Evolutionary conservation across 2,113 vertebrate genomes (phyloP).

Genomic region (Campylomormyrus tamandua): DNA sequence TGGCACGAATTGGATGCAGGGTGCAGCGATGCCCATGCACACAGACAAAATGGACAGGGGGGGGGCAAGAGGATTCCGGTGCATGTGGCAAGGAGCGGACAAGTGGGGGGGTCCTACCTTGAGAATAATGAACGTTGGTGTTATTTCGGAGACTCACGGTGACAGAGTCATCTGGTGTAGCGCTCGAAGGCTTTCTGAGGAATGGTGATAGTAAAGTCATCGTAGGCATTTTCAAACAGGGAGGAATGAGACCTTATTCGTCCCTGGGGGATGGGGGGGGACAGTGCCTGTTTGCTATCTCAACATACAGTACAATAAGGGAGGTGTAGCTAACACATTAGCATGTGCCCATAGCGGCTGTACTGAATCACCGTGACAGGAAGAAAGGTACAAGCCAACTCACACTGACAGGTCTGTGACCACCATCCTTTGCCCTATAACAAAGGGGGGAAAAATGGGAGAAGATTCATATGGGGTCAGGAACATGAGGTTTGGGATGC

Average conservation of each 20-base stretch:
- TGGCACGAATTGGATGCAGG: neutral
- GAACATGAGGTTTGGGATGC: slow-evolving; percentile 40
- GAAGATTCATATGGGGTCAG: slow-evolving; percentile 46
- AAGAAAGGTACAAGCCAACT: slow-evolving; percentile 55
- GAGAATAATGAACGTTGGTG: slow-evolving; percentile 45
- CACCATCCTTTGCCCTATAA: slow-evolving; percentile 58
- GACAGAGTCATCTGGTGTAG: slow-evolving; percentile 61
- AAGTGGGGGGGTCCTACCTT: slow-evolving; percentile 48
- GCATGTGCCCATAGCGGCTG: neutral
- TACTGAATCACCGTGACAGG: slow-evolving; percentile 31
- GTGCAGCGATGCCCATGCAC: neutral
- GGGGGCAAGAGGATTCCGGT: neutral
- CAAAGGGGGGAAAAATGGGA: slow-evolving; percentile 45
- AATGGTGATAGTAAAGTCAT: slow-evolving; percentile 53
- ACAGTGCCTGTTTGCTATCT: neutral
- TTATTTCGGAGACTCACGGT: slow-evolving; percentile 51
- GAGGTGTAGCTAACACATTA: too few species aligned
- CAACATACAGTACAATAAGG: neutral
- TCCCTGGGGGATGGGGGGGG: neutral
- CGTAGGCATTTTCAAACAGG: slow-evolving; percentile 20
- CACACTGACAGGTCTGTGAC: slow-evolving; percentile 62
- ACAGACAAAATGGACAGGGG: neutral
- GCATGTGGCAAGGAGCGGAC: slow-evolving; percentile 22
- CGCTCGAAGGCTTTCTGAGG: slow-evolving; percentile 65
- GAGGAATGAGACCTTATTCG: neutral